phyloP scores from a whole-genome alignment of 2,797 vertebrate genomes.

The Oreochromis mossambicus region DNA sequence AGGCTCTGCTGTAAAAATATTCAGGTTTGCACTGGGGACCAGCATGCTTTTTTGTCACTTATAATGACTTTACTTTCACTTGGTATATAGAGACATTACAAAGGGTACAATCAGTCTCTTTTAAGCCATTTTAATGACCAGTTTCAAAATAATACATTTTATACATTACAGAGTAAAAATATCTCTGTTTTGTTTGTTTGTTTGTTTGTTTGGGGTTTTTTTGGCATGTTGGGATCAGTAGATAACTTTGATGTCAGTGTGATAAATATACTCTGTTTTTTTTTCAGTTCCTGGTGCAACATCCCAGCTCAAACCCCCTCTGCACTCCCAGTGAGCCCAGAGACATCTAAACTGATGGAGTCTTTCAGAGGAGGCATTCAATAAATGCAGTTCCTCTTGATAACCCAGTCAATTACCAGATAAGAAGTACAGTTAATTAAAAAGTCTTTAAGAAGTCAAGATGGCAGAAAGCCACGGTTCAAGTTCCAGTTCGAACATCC shows the following conservation, averaged over 20 bases:
- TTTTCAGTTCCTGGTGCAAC: conserved; percentile 19
- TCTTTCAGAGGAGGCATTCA: neutral
- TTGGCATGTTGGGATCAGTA: neutral
- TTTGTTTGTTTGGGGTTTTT: fast-evolving
- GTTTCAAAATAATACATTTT: neutral
- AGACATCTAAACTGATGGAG: conserved; percentile 22
- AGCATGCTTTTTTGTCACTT: neutral
- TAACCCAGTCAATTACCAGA: neutral
- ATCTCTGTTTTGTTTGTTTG: neutral
- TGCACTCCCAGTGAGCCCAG: neutral
- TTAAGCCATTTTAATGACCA: neutral
- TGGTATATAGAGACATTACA: neutral
- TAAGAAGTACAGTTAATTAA: neutral
- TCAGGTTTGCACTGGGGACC: neutral
- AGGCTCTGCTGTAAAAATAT: neutral
- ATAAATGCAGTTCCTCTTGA: conserved; percentile 2
- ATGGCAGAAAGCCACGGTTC: conserved; percentile 52
- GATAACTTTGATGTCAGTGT: neutral
- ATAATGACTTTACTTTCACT: neutral
- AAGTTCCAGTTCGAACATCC: conserved; percentile 65
- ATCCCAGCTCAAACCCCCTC: neutral
- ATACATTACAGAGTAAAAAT: neutral
- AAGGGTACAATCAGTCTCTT: neutral
- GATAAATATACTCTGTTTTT: neutral
- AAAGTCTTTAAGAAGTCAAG: conserved; percentile 8